Conservation (phyloP, 2,797 vertebrate species). For the Hemibagrus guttatus region DNA sequence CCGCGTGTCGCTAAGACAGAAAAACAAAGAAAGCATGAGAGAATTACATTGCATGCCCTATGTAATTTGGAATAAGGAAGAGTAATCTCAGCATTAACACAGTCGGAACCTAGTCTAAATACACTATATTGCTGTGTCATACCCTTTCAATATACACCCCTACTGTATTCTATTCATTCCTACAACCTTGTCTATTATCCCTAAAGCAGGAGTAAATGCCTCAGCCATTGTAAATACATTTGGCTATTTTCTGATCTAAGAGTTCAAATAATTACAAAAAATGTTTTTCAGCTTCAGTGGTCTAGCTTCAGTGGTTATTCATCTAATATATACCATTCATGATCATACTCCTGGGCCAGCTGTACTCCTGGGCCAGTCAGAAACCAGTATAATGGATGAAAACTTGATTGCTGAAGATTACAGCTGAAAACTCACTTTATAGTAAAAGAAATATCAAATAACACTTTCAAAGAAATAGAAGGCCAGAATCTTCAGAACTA, state of each 20-base stretch:
- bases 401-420: not conserved
- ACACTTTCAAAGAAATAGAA: not conserved
- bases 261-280: not conserved
- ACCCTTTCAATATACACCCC: not conserved
- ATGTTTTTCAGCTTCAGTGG: not conserved
- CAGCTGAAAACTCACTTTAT: not conserved
- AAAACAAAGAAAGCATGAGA: not conserved
- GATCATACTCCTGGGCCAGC: not conserved
- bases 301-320: not conserved
- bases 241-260: not conserved
- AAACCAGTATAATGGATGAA: not conserved
- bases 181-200: not conserved
- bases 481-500: not conserved
- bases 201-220: not conserved
- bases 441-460: not conserved
- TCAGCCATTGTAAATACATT: not conserved
- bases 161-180: not conserved
- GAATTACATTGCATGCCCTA: slow-evolving; percentile 3
- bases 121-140: not conserved
- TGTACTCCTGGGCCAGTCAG: not conserved
- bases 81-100: slow-evolving; percentile 2
- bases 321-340: not conserved
- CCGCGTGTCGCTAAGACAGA: slow-evolving; percentile 78
- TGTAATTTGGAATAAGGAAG: slow-evolving; percentile 25
- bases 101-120: not conserved